phyloP scores from a whole-genome alignment of 1,140 invertebrate genomes.

The Anastrepha ludens region DNA sequence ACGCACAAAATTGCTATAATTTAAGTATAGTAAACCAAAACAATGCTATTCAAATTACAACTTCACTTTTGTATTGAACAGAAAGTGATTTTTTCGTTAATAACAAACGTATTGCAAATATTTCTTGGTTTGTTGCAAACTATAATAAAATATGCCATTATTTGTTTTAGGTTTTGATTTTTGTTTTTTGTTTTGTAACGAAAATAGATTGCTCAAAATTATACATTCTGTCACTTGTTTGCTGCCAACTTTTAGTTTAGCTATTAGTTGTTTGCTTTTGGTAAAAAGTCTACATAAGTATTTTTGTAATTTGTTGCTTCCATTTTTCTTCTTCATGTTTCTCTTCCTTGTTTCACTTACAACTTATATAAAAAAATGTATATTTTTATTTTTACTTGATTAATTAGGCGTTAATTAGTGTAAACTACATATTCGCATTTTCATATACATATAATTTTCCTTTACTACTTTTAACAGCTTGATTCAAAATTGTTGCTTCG shows the following conservation, averaged over 20 bases:
- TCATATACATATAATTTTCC: background rate
- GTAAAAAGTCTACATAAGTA: background rate
- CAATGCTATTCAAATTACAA: conserved; percentile 22
- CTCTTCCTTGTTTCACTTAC: background rate
- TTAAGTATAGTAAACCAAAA: conserved; percentile 12
- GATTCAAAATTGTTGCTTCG: conserved; percentile 14
- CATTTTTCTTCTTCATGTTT: background rate
- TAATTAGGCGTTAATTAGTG: conserved; percentile 17
- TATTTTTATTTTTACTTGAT: conserved; percentile 12
- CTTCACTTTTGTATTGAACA: background rate
- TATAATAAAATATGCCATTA: conserved; percentile 27
- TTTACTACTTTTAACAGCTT: conserved; percentile 23
- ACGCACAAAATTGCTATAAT: background rate
- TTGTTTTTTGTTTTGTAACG: background rate
- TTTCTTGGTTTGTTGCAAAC: conserved; percentile 41
- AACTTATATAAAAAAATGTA: conserved; percentile 25
- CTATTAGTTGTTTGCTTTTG: background rate
- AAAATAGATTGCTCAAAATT: conserved; percentile 12
- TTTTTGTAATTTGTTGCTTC: background rate
- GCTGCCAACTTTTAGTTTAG: background rate
- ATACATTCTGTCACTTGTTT: background rate
- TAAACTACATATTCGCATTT: background rate
- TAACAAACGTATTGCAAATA: conserved; percentile 42
- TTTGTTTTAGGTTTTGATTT: background rate
- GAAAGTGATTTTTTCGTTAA: conserved; percentile 39